phyloP scores from a whole-genome alignment of 92 coral and sea anemone species.

The Porites lobata region DNA sequence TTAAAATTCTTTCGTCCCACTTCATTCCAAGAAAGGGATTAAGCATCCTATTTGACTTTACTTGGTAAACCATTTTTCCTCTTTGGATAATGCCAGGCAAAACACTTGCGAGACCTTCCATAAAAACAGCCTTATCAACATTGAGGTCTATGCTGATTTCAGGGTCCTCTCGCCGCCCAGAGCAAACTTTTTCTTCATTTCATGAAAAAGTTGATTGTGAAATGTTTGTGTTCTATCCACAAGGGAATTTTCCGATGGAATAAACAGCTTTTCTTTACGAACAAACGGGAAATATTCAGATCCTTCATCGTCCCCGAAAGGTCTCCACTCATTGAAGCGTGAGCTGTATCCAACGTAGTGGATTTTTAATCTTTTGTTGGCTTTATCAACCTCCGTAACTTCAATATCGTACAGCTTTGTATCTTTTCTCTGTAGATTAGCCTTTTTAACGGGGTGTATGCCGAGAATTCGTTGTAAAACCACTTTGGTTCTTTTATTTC shows the following conservation, averaged over 20 bases:
- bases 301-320: constrained; percentile 36
- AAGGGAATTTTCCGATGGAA: constrained; percentile 36
- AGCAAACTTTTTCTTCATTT: constrained; percentile 55
- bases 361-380: constrained; percentile 54
- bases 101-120: constrained; percentile 52
- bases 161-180: constrained; percentile 62
- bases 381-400: constrained; percentile 61
- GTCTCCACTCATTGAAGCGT: constrained; percentile 64
- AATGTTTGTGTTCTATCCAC: constrained; percentile 39
- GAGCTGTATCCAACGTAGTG: constrained; percentile 57
- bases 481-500: constrained; percentile 38
- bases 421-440: constrained; percentile 23
- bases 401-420: constrained; percentile 58
- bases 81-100: constrained; percentile 35
- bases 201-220: constrained; percentile 36
- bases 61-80: constrained; percentile 44
- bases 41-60: constrained; percentile 51
- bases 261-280: constrained; percentile 34
- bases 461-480: constrained; percentile 19
- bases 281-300: constrained; percentile 42
- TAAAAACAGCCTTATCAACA: constrained; percentile 66
- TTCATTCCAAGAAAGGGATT: constrained; percentile 58
- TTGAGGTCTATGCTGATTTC: constrained; percentile 48
- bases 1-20: constrained; percentile 70
- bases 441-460: constrained; percentile 45